Evolutionary conservation across 2,113 vertebrate species (phyloP), one percentile per base, ranked within the genome.

Genomic region (Archilochus colubris): DNA sequence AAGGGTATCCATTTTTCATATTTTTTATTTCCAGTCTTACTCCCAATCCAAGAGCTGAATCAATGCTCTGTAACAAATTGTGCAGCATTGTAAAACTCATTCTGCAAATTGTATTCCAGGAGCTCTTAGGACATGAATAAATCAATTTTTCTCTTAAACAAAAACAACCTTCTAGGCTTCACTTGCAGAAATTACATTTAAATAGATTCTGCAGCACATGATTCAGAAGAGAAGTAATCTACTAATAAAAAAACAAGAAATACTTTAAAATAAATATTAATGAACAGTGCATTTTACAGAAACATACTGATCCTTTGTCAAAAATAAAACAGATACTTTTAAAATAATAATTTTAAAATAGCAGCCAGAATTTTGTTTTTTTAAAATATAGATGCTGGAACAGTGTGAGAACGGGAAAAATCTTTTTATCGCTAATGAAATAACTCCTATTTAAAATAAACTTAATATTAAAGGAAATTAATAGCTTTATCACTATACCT

Each of bases 61-160:
- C 82, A 95, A 40, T 75, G 36, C 24, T 89, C 82, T 86, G n/a
- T 83, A 79, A 93, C 36, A 76, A 73, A 93, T 84, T 66, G 27
- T 78, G 70, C 73, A 82, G 28, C 20, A 28, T 25, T 82, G 48
- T 59, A 69, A 64, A 40, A 81, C 6, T 94, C 46, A 80, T 91
- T 84, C 81, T 87, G 81, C 55, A 88, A 89, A 87, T 51, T 74
- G 48, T 69, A 89, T 92, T 88, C 57, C 76, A 93, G 86, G 83
- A 90, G 51, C 46, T 88, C 48, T 95, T 92, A 79, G 40, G 70
- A 43, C 0, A 0, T 88, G 44, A 57, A 88, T 94, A 89, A 88
- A 96, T 90, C 73, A 77, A 6, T 83, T 81, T 86, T 91, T 73
- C 36, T 59, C 33, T 82, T 61, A 62, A 72, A 84, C 20, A 80